Base-by-base conservation (phyloP, 1,140 invertebrate genomes). In the Leptinotarsa lineolata region DNA sequence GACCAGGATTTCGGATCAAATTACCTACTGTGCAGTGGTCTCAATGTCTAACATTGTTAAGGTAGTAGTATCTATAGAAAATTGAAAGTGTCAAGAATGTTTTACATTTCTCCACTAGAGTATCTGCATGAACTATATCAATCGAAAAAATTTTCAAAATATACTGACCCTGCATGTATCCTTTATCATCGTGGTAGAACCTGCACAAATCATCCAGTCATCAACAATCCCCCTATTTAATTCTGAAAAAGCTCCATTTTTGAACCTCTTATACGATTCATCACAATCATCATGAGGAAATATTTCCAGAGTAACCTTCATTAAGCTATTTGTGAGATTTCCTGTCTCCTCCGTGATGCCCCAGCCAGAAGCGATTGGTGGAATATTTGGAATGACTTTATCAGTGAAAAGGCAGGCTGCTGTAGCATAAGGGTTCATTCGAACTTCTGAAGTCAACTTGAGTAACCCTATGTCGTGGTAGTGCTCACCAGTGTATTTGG, bases 391-490 rank as follows among this genome's bases (percentile, higher is more conserved):
- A 39, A 73, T 75, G 18, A 16, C 5, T 18, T 54, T 46, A 45
- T 78, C 68, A 21, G 81, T 82, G 80, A 90, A 88, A 3, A 92
- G 78, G 80, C 91, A 92, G 16, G 88, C 87, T 16, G 90, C 89
- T 81, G 85, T 79, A 61, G 88, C 85, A 5, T 74, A 77, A 18
- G 81, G 78, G 65, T 80, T 85, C 20, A 91, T 85, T 3, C 76
- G 77, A 12, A 88, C 85, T 30, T 77, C 63, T 45, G 74, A 78
- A 3, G 84, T 81, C 12, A 92, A 79, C 77, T 87, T 85, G 2
- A 91, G 70, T 2, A 92, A 73, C 13, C 87, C 90, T 65, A 92
- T 91, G 72, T 93, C 91, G 74, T 90, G 84, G 74, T 92, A 91
- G 0, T 83, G 80, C 2, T 88, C 86, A 4, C 83, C 80, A 15